Conservation (phyloP, 2,113 vertebrate genomes). For the Dasypus novemcinctus region DNA sequence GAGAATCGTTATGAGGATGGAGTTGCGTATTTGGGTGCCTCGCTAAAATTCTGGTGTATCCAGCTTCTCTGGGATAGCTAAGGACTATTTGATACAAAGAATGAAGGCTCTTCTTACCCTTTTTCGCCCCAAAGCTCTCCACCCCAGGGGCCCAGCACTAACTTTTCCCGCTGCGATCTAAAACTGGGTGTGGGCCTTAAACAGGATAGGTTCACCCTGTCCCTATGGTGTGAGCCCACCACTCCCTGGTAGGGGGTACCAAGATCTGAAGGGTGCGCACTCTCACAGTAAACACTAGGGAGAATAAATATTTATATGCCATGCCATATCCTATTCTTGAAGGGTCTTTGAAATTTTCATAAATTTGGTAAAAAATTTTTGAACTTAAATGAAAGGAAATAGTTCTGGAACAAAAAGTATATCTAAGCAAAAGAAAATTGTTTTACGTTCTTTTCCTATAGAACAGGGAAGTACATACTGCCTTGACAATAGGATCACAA, state of each 20-base stretch:
- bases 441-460: conserved; percentile 49
- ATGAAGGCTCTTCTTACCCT: background rate
- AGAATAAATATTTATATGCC: conserved; percentile 48
- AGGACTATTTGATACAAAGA: background rate
- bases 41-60: background rate
- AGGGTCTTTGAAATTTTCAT: conserved; percentile 60
- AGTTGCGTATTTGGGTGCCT: background rate
- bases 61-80: background rate
- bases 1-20: background rate
- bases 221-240: background rate
- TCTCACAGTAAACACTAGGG: conserved; percentile 32
- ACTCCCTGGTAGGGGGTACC: background rate
- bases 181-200: background rate
- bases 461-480: conserved; percentile 5
- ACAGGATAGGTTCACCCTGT: background rate
- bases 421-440: conserved; percentile 38
- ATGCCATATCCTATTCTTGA: conserved; percentile 57
- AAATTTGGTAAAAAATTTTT: conserved; percentile 44
- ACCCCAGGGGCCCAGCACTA: background rate
- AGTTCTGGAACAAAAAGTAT: conserved; percentile 32
- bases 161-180: background rate
- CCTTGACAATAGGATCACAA: conserved; percentile 60
- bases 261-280: conserved; percentile 53
- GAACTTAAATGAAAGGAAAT: conserved; percentile 66
- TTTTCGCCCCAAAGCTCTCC: background rate